These are phyloP conservation scores for Spialia ferax DNA, from an alignment of 2,888 invertebrate genomes.

Conservation along the genomic window DNA sequence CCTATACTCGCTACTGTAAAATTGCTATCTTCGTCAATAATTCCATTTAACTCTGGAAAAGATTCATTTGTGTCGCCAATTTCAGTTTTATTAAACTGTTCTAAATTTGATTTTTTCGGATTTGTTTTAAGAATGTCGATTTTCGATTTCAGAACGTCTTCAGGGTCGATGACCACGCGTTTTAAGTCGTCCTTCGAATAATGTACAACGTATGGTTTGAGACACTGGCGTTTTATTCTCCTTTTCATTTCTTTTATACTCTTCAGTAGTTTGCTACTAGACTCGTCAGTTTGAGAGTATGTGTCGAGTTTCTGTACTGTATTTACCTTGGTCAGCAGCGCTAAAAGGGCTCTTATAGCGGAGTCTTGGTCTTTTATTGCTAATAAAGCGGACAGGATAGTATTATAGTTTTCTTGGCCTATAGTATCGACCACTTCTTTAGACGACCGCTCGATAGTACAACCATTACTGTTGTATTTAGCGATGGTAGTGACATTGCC, in stretches of 20 bases:
- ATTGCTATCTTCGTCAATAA: conserved; percentile 56
- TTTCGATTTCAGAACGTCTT: conserved; percentile 40
- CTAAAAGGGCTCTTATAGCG: conserved; percentile 64
- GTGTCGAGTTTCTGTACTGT: neutral
- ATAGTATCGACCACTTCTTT: conserved; percentile 63
- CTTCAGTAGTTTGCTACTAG: neutral
- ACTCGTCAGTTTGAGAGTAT: neutral
- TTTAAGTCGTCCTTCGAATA: conserved; percentile 51
- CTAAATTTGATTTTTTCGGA: neutral
- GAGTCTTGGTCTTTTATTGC: conserved; percentile 67
- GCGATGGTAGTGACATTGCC: conserved; percentile 63
- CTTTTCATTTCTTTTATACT: no score
- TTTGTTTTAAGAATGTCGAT: neutral
- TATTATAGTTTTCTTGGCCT: conserved; percentile 70
- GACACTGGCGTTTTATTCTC: conserved; percentile 50
- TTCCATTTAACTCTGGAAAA: conserved; percentile 47
- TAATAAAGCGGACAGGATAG: conserved; percentile 63
- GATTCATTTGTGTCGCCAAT: neutral
- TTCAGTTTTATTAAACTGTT: neutral
- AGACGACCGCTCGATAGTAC: conserved; percentile 59
- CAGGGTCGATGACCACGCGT: conserved; percentile 56
- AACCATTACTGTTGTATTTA: conserved; percentile 48
- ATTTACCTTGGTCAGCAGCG: conserved; percentile 55
- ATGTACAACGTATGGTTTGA: conserved; percentile 61
- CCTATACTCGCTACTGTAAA: conserved; percentile 57